Evolutionary conservation across 1,140 invertebrate species (phyloP).

Genomic region (Drusus annulatus): DNA sequence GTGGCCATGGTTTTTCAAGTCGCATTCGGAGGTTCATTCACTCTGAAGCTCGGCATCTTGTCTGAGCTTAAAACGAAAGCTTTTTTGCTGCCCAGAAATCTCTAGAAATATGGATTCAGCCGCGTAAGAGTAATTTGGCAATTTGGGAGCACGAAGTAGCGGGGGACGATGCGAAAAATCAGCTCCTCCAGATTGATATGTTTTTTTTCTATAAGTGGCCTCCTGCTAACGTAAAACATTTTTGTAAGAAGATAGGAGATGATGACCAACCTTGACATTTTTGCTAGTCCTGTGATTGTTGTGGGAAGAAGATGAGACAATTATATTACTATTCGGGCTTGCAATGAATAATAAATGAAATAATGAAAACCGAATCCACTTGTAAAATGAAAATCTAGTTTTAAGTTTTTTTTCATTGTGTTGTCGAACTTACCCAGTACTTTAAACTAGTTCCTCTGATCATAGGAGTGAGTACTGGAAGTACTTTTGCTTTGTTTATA

Average conservation of each 20-base stretch:
- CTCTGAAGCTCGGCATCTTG: background rate
- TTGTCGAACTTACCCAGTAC: no score
- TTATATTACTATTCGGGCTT: no score
- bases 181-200: background rate
- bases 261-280: background rate
- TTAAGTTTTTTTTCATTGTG: no score
- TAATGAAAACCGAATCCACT: no score
- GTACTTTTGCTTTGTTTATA: no score
- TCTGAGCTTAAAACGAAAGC: background rate
- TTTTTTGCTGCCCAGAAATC: conserved; percentile 3
- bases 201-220: background rate
- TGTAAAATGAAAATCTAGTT: no score
- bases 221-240: background rate
- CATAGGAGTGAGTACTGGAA: no score
- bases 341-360: no score
- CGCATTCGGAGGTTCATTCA: conserved; percentile 4
- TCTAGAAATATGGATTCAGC: background rate
- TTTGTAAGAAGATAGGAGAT: background rate
- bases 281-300: background rate
- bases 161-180: background rate
- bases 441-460: no score
- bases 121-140: background rate
- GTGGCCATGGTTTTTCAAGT: no score
- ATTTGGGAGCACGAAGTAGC: background rate
- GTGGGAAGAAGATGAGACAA: no score